Base-by-base conservation (phyloP, 2,113 vertebrate species). In the Sitta europaea region DNA sequence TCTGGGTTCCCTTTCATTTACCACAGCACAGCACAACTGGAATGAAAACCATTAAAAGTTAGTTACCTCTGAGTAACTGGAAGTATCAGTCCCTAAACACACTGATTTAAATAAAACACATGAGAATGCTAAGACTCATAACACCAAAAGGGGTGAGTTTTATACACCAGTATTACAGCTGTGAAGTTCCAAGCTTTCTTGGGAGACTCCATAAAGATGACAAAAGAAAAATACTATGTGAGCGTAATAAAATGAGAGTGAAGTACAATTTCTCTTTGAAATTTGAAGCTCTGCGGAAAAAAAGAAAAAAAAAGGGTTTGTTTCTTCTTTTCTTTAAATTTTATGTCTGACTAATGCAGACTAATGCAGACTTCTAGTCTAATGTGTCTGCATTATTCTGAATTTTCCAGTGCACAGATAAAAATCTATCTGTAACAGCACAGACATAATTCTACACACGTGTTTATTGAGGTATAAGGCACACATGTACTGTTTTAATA, bases 261-360 rank as follows among this genome's bases (percentile, higher is more conserved):
- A 48, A 7, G 6, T 53, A 55, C 11, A 78, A 13, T 14, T 71
- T 88, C 23, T 84, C 5, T 38, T 11, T 10, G 58, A 31, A 48
- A 14, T 12, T 45, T 14, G 4, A 42, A 15, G 6, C 5, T 66
- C 50, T 62, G 45, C 8, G 5, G 18, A 15, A 15, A 8, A 23
- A 13, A 42, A 28, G 21, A 28, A 7, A 11, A n/a, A n/a, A n/a
- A n/a, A n/a, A n/a, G n/a, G 1, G 6, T 45, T 38, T 6, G 1
- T 62, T 65, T 40, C 33, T 86, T 63, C 54, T 38, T 48, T 78
- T 61, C 33, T 73, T 67, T 36, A 43, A 4, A 18, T 70, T 70
- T n/a, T 82, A 19, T 14, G 3, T 51, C 86, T 79, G 51, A 63
- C 3, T 51, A 40, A 43, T 23, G 14, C 14, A 59, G 38, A 33